Evolutionary conservation across 2,888 invertebrate species (phyloP), one percentile per base, ranked within the genome.

Genomic region (Morpho deidamia): DNA sequence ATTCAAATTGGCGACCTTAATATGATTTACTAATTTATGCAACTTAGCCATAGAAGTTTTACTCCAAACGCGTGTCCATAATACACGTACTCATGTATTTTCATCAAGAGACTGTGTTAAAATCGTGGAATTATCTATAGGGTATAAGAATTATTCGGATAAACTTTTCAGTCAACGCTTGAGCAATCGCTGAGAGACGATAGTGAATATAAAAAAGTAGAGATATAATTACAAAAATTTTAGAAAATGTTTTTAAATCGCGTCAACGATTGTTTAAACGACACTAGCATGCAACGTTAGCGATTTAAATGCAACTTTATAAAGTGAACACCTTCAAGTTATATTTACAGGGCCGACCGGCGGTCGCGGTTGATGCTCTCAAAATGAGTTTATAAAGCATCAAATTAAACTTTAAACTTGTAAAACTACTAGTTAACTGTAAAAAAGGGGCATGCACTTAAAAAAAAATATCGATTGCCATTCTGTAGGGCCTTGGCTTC

Each of bases 261-360:
- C 44, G 11, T 60, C 68, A 69, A 59, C 53, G 57, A 64, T 67
- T 63, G 65, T 66, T 60, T 59, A 65, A 63, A 70, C 68, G 74
- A 70, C 66, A 72, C 77, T 77, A 82, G 80, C 82, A 82, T 83
- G 83, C 83, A 77, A 83, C 78, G 78, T 78, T 78, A 83, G 82
- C 83, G 77, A 76, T 80, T 84, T 87, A 88, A 89, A 88, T 87
- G 88, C 88, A 86, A 83, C 76, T 79, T 78, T 72, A 78, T 75
- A 74, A 83, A 83, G 81, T 88, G 88, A 88, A 89, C 87, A 88
- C 87, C 81, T 83, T 81, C 72, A 74, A 81, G 76, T 76, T 66
- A 73, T 84, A 87, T 85, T 62, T 84, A 87, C 83, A 88, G 72
- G 43, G 77, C 74, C 78, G 71, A 68, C 69, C 74, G 60, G 49